Evolutionary conservation across 92 coral and sea anemone species (phyloP).

Genomic region (Muricea muricata): DNA sequence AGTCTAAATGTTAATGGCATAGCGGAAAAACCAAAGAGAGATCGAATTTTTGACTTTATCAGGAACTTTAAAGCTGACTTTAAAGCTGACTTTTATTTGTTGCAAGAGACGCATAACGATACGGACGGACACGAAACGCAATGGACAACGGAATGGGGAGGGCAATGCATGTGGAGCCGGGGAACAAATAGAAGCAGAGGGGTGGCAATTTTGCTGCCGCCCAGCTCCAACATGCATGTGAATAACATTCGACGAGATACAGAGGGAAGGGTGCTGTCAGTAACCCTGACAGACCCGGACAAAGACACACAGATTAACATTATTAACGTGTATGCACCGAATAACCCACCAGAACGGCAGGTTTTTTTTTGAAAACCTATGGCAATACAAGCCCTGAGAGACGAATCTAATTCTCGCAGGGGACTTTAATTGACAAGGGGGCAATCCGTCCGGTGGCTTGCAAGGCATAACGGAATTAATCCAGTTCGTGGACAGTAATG

Average conservation of each 20-base stretch:
- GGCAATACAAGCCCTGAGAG: background rate
- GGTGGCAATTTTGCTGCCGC: slow-evolving; percentile 21
- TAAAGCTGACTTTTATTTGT: background rate
- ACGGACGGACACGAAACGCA: background rate
- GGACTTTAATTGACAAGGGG: slow-evolving; percentile 61
- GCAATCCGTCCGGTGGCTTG: background rate
- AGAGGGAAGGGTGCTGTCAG: no score
- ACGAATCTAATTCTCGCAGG: slow-evolving; percentile 18
- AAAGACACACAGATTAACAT: no score
- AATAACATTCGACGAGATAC: no score
- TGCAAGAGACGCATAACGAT: slow-evolving; percentile 63
- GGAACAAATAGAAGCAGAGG: slow-evolving; percentile 40
- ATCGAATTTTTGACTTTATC: background rate
- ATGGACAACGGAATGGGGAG: slow-evolving; percentile 50
- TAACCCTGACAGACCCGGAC: no score
- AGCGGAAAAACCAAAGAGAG: background rate
- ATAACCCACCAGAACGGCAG: background rate
- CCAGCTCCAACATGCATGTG: no score
- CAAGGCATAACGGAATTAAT: background rate
- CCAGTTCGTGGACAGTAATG: background rate
- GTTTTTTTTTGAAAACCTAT: slow-evolving; percentile 10
- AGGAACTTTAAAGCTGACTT: no score
- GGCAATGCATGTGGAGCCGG: slow-evolving; percentile 11
- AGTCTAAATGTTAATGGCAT: slow-evolving; percentile 16
- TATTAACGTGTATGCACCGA: slow-evolving; percentile 47